Base-by-base conservation (phyloP, 2,113 vertebrate species). In the Sorex fumeus region DNA sequence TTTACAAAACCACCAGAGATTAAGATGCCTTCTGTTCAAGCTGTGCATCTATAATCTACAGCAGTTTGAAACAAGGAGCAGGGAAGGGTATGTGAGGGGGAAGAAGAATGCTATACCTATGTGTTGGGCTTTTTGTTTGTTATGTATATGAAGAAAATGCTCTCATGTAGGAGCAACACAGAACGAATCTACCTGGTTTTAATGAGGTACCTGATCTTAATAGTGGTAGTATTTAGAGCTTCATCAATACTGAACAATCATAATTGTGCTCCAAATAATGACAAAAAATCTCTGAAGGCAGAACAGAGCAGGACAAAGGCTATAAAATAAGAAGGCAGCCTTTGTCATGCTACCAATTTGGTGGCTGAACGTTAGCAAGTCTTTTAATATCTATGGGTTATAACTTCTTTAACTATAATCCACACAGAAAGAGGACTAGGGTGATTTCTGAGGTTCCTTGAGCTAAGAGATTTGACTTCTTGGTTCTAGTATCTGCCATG, bases 1-100 rank as follows among this genome's bases (percentile, higher is more conserved):
- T 91, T 95, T 88, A 93, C 84, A 87, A 72, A 95, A 84, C 50
- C 90, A 75, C 40, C 15, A 16, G 91, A 78, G 88, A 95, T 93
- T 94, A 92, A 78, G 80, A 91, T 89, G 81, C 87, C 84, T 88
- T 94, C 84, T 96, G 89, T 84, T 88, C 91, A 92, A 91, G 69
- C 53, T 82, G 40, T 84, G 95, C 69, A 25, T 93, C 62, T 78
- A 0, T 70, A 87, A 93, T 93, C 84, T 90, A 91, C 84, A 79
- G 84, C 88, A 92, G 80, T 89, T 88, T 81, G 53, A 87, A 88
- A 84, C 0, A 69, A 88, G 50, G 89, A 92, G 75, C 53, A 66
- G 60, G 43, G 36, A 79, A 69, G 74, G 19, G 7, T 34, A 62
- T 53, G 50, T 76, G 71, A 84, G 50, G 60, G 1, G 2, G 72